Evolutionary conservation across 2,797 vertebrate species (phyloP).

Genomic region (Sebastes alutus): DNA sequence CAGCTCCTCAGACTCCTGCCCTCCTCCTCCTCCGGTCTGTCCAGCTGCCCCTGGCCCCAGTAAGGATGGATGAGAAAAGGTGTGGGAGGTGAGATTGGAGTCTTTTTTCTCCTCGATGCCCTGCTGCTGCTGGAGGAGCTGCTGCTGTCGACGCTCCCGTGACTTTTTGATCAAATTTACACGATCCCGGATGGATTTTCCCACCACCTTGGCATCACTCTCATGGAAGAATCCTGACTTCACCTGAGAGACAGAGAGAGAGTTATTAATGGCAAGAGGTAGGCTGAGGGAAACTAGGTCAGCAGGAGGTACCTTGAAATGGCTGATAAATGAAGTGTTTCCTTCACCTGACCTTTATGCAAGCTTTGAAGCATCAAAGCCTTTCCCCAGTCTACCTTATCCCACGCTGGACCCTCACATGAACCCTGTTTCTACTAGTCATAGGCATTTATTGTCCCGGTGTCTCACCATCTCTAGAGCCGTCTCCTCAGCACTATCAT

Average conservation of each 20-base stretch:
- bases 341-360: not conserved
- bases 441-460: not conserved
- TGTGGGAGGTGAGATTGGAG: conserved; percentile 71
- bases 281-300: conserved; percentile 29
- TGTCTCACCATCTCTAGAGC: conserved; percentile 93
- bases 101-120: conserved; percentile 83
- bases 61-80: conserved; percentile 71
- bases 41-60: conserved; percentile 60
- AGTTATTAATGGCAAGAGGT: not conserved
- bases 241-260: conserved; percentile 78
- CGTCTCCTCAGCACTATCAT: conserved; percentile 93
- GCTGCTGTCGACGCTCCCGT: conserved; percentile 85
- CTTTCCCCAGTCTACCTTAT: not conserved
- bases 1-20: conserved; percentile 84
- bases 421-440: not conserved
- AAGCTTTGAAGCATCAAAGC: conserved; percentile 21
- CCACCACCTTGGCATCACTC: conserved; percentile 94
- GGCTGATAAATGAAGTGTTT: conserved; percentile 32
- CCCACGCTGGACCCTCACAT: not conserved
- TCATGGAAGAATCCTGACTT: conserved; percentile 97
- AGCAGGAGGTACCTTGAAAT: conserved; percentile 1
- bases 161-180: conserved; percentile 91
- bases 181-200: conserved; percentile 94
- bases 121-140: conserved; percentile 73
- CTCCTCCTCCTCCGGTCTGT: conserved; percentile 37